These are phyloP conservation scores for Neuroscelio doddi DNA, from an alignment of 2,888 invertebrate genomes.

Conservation along the genomic window DNA sequence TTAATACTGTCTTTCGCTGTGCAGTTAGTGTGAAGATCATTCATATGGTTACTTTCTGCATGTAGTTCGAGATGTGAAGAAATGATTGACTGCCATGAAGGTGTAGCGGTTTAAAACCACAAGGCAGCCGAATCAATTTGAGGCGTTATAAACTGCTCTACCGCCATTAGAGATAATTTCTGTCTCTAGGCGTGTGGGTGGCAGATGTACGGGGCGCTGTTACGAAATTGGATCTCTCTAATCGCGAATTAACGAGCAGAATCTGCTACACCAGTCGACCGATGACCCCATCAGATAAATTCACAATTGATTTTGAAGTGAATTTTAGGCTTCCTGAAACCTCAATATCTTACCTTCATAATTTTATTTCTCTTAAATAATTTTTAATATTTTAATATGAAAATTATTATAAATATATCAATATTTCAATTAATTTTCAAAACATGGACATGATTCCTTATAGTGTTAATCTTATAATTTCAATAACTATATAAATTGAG, in stretches of 20 bases:
- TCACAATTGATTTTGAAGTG: conserved; percentile 14
- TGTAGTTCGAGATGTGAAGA: conserved; percentile 27
- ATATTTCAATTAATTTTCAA: no score
- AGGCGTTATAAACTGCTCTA: conserved; percentile 57
- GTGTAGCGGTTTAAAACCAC: conserved; percentile 52
- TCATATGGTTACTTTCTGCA: conserved; percentile 21
- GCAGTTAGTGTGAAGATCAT: conserved; percentile 12
- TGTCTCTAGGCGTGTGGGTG: conserved; percentile 67
- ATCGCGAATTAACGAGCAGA: conserved; percentile 55
- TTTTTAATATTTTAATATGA: no score
- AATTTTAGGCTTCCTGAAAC: conserved; percentile 15
- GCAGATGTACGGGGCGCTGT: conserved; percentile 61
- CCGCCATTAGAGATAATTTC: conserved; percentile 66
- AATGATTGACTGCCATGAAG: conserved; percentile 50
- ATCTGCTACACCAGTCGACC: conserved; percentile 35
- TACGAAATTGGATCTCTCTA: conserved; percentile 58
- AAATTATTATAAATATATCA: not conserved
- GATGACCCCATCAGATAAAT: conserved; percentile 49
- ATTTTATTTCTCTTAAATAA: not conserved
- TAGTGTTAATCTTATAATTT: no score
- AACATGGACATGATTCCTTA: no score
- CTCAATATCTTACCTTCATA: not conserved
- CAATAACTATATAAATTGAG: no score
- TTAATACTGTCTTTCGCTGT: not conserved
- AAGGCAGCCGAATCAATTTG: conserved; percentile 61